phyloP scores from a whole-genome alignment of 2,113 vertebrate species.

The Actenoides hombroni region DNA sequence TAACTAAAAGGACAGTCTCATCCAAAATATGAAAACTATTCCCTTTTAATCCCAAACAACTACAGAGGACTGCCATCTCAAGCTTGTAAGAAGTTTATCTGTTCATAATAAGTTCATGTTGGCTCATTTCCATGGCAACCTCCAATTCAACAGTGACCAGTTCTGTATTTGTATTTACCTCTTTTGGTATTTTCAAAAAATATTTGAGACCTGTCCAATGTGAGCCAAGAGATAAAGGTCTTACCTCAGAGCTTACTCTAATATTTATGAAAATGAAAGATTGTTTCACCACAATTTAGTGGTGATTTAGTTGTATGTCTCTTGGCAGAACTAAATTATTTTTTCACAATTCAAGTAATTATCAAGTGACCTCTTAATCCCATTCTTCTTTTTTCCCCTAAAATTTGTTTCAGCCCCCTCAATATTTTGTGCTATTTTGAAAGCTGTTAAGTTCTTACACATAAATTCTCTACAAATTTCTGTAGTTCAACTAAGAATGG shows the following conservation, averaged over 20 bases:
- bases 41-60: background rate
- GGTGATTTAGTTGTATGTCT: background rate
- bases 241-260: background rate
- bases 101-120: background rate
- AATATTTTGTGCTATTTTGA: background rate
- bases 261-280: rapidly evolving
- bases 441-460: background rate
- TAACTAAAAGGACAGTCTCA: background rate
- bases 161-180: background rate
- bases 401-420: background rate
- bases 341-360: background rate
- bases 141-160: background rate
- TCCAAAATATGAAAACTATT: background rate
- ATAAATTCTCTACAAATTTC: background rate
- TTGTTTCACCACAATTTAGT: background rate
- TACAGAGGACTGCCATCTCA: background rate
- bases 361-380: background rate
- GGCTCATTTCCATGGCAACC: background rate
- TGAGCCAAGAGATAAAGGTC: background rate
- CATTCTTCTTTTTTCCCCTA: background rate
- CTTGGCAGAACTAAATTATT: background rate
- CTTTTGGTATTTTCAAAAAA: background rate
- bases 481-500: background rate
- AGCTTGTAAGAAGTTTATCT: background rate
- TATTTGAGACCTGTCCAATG: background rate